These are phyloP conservation scores for Chionoecetes opilio DNA, from an alignment of 1,140 invertebrate genomes.

Conservation along the genomic window DNA sequence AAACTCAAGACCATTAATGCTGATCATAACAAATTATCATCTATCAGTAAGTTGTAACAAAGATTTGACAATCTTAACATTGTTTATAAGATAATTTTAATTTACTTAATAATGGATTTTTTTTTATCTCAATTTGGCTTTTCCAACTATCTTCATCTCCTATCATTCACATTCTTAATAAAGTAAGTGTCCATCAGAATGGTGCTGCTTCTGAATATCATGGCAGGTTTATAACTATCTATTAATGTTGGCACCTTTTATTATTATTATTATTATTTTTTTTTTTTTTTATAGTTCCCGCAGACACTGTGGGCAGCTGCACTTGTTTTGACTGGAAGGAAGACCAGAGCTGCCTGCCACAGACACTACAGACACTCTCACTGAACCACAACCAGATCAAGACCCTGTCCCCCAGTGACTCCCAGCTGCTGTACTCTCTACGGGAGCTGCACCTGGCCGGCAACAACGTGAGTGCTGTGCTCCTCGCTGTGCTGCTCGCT, in stretches of 20 bases:
- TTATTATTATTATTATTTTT: not conserved
- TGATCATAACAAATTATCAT: not conserved
- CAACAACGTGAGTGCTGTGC: not conserved
- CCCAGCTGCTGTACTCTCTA: not conserved
- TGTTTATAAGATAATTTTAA: no score
- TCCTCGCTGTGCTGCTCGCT: no score
- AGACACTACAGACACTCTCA: not conserved
- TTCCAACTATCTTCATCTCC: no score
- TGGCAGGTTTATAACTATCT: no score
- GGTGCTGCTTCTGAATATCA: no score
- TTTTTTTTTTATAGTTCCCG: not conserved
- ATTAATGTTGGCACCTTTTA: not conserved
- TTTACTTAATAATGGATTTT: no score
- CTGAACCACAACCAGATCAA: not conserved
- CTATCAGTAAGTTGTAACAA: not conserved
- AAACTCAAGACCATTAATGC: not conserved
- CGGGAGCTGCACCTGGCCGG: not conserved
- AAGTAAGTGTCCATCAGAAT: no score
- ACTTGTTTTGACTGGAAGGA: not conserved
- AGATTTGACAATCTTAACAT: not conserved
- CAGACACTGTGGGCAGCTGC: not conserved
- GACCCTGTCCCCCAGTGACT: not conserved
- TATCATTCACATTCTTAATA: no score
- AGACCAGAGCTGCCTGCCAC: not conserved
- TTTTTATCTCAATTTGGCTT: no score